These are phyloP conservation scores for Lasaia peninsularis DNA, from an alignment of 1,140 invertebrate species.

Conservation along the genomic window DNA sequence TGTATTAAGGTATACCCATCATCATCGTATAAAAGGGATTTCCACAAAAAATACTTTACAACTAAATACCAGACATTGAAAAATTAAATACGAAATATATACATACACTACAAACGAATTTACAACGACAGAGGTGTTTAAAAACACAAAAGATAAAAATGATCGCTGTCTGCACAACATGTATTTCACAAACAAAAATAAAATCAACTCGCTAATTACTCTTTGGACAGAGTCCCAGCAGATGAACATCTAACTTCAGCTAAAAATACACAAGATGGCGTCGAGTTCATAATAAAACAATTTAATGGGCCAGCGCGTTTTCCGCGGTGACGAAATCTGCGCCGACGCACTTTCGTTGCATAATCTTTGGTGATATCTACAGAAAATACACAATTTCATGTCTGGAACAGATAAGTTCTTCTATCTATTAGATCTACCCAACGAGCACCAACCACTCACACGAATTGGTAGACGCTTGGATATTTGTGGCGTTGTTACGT, in stretches of 20 bases:
- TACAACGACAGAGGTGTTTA: background rate
- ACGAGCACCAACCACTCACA: no score
- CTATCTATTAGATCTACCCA: no score
- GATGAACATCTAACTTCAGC: conserved; percentile 73
- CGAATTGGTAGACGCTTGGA: no score
- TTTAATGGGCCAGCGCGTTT: conserved; percentile 77
- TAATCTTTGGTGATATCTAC: conserved; percentile 32
- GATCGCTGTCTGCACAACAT: conserved; percentile 13
- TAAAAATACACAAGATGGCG: conserved; percentile 76
- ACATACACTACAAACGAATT: background rate
- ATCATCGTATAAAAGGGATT: no score
- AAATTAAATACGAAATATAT: no score
- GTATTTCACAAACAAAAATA: conserved; percentile 49
- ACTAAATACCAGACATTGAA: no score
- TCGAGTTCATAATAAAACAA: conserved; percentile 76
- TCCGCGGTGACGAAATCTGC: conserved; percentile 74
- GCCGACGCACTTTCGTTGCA: conserved; percentile 63
- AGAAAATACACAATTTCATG: conserved; percentile 2
- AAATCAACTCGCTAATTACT: conserved; percentile 69
- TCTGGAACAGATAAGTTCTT: background rate
- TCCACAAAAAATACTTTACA: no score
- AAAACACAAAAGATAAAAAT: conserved; percentile 15
- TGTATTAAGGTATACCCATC: no score
- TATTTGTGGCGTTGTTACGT: no score
- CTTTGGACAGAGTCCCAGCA: conserved; percentile 72